Base-by-base conservation (phyloP, 2,888 invertebrate genomes). In the Tenthredo scrophulariae region DNA sequence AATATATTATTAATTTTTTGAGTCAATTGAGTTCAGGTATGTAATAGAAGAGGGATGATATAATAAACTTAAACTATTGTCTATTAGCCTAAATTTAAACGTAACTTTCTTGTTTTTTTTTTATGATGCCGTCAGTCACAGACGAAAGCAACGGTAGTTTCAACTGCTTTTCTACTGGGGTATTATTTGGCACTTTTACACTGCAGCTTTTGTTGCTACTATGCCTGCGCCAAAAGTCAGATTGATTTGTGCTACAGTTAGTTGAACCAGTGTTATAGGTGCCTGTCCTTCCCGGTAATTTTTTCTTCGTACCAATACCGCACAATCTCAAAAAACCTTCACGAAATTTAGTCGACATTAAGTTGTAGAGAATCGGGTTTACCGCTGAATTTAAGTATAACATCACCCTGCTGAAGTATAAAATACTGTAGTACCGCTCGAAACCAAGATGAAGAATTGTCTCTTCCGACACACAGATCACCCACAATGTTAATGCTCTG, bases 341-440 rank as follows among this genome's bases (percentile, higher is more conserved):
- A 10, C 98, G 95, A 94, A 98, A 98, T 92, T 98, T 98, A 0
- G 98, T 97, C 85, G 98, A 98, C 96, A 98, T 97, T 84, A 98
- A 95, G 93, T 98, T 98, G 94, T 98, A 98, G 83, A 98, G 94
- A 90, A 98, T 97, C 15, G 98, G 98, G 94, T 98, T 98, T 84
- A 98, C 96, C 15, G 98, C 98, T 77, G 98, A 98, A 93, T 98
- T 98, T 84, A 98, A 95, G 94, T 98, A 98, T 88, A 97, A 94
- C 97, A 98, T 97, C 84, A 98, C 96, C 88, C 98, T 96, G 91
- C 97, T 97, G 93, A 98, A 97, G 93, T 97, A 97, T 87, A 98
- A 94, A 86, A 98, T 94, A 92, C 96, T 97, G 93, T 97, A 97
- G 93, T 97, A 98, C 84, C 95, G 95, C 88, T 98, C 97, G 91